These are phyloP conservation scores for Gryllus bimaculatus DNA, from an alignment of 1,140 invertebrate genomes.

Conservation along the genomic window DNA sequence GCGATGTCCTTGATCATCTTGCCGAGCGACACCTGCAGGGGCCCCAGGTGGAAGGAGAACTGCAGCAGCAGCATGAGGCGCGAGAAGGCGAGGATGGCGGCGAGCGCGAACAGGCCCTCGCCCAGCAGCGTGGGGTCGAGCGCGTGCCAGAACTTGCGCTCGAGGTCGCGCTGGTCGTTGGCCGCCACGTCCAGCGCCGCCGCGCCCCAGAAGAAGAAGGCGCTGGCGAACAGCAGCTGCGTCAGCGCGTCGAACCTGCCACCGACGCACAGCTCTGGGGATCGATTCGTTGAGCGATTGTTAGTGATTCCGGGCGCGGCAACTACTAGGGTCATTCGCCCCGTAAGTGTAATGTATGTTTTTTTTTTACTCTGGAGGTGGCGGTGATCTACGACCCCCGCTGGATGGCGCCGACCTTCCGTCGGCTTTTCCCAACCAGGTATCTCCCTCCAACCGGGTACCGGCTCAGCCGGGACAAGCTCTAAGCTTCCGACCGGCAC, in stretches of 20 bases:
- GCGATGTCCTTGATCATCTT: not conserved
- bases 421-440: no score
- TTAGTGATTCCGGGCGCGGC: no score
- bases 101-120: constrained; percentile 61
- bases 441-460: no score
- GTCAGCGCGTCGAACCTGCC: constrained; percentile 36
- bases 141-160: constrained; percentile 58
- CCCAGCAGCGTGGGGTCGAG: constrained; percentile 59
- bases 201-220: constrained; percentile 42
- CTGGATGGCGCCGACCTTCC: no score
- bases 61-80: constrained; percentile 46
- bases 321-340: no score
- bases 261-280: not conserved
- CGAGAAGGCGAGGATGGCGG: constrained; percentile 59
- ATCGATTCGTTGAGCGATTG: not conserved
- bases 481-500: no score
- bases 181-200: constrained; percentile 36
- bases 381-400: no score
- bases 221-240: constrained; percentile 36
- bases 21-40: constrained; percentile 38
- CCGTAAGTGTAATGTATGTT: no score
- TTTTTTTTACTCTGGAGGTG: no score
- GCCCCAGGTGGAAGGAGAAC: constrained; percentile 47
- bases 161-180: constrained; percentile 37
- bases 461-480: no score